Conservation (phyloP, 2,888 invertebrate genomes). For the Alsophila aescularia region DNA sequence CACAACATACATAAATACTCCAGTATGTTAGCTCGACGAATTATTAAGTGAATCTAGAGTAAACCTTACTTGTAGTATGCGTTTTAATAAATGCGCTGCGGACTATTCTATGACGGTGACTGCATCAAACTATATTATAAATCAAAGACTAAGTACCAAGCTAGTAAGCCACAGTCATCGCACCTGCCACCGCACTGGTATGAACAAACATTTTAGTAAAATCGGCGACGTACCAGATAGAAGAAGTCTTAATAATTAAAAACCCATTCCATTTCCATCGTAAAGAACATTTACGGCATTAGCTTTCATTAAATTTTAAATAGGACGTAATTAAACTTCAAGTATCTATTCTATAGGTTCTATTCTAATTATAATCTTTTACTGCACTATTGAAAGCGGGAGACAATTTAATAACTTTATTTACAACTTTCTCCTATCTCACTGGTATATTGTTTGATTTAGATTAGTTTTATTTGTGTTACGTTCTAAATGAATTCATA, state of each 20-base stretch:
- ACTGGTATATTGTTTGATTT: constrained; percentile 32
- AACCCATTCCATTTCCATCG: not conserved
- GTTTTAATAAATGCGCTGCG: too few relatives aligned
- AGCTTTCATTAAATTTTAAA: constrained; percentile 4
- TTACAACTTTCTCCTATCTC: constrained; percentile 35
- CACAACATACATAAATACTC: too few relatives aligned
- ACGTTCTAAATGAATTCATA: constrained; percentile 30
- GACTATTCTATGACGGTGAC: too few relatives aligned
- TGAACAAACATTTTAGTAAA: too few relatives aligned
- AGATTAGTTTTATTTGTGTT: constrained; percentile 31
- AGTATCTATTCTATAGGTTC: constrained; percentile 6
- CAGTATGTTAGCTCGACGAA: too few relatives aligned
- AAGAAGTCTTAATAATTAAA: not conserved
- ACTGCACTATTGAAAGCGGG: constrained; percentile 25
- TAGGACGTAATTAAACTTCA: constrained; percentile 11
- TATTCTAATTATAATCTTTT: constrained; percentile 22
- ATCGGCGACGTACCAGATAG: too few relatives aligned
- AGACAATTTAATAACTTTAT: constrained; percentile 30
- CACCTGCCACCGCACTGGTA: too few relatives aligned
- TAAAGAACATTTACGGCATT: not conserved
- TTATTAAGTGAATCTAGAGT: too few relatives aligned
- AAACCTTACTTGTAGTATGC: too few relatives aligned
- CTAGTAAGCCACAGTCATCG: too few relatives aligned
- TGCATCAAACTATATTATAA: too few relatives aligned
- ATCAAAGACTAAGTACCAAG: too few relatives aligned